Conservation (phyloP, 2,888 invertebrate species). For the Thymelicus acteon region DNA sequence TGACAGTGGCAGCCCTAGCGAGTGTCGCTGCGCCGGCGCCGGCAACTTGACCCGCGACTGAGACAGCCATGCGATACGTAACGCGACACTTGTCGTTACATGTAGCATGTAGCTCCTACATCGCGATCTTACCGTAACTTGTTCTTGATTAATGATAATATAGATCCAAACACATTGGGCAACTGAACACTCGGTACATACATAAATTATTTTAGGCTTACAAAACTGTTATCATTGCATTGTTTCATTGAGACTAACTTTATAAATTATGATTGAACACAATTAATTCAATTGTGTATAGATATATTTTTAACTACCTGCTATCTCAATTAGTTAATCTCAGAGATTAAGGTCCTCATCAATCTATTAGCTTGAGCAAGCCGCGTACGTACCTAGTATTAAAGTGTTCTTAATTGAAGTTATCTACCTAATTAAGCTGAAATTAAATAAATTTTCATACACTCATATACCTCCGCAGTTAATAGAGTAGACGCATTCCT, state of each 20-base stretch:
- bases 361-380: too few species aligned
- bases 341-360: too few species aligned
- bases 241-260: neutral
- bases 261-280: too few species aligned
- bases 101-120: slow-evolving; percentile 4
- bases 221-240: neutral
- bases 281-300: too few species aligned
- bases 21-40: slow-evolving; percentile 47
- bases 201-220: neutral
- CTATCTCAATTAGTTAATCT: too few species aligned
- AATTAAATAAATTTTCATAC: too few species aligned
- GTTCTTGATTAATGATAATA: neutral
- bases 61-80: slow-evolving; percentile 25
- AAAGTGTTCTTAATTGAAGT: too few species aligned
- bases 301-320: too few species aligned
- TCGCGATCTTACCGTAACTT: slow-evolving; percentile 2
- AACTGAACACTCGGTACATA: neutral
- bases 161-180: neutral
- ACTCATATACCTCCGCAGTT: too few species aligned
- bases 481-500: too few species aligned
- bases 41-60: slow-evolving; percentile 35
- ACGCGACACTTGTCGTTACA: slow-evolving; percentile 30
- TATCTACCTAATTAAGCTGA: too few species aligned
- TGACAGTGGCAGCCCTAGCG: slow-evolving; percentile 25
- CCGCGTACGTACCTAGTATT: too few species aligned